Conservation (phyloP, 2,113 vertebrate genomes). For the Ictidomys tridecemlineatus region DNA sequence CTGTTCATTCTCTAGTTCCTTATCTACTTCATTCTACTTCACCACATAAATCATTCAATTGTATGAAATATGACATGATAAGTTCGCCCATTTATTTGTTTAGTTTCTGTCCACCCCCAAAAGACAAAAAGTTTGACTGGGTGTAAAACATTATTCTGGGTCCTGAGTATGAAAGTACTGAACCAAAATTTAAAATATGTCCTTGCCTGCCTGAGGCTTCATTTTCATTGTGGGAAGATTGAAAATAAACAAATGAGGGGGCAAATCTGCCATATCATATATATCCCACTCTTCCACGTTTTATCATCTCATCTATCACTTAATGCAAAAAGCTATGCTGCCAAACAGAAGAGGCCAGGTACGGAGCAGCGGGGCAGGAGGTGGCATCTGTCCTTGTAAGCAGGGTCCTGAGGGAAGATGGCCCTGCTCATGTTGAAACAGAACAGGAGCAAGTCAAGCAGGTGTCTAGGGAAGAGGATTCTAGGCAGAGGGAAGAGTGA, state of each 20-base stretch:
- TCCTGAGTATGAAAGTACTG: not conserved
- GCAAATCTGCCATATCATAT: not conserved
- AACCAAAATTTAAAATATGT: slow-evolving; percentile 32
- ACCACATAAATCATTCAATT: not conserved
- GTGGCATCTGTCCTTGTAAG: not conserved
- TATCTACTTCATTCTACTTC: not conserved
- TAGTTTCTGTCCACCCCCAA: not conserved
- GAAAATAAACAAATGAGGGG: slow-evolving; percentile 20
- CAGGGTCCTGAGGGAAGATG: not conserved
- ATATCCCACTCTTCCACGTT: not conserved
- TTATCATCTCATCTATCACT: not conserved
- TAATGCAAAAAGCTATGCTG: not conserved
- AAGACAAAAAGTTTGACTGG: not conserved
- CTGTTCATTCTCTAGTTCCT: not conserved
- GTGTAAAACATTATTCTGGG: not conserved
- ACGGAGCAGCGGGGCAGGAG: not conserved
- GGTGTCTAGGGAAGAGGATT: not conserved
- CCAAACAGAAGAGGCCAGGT: not conserved
- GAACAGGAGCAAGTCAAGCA: not conserved
- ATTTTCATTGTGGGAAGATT: not conserved
- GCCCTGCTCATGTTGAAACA: not conserved
- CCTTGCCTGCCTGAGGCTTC: not conserved
- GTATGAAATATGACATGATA: not conserved
- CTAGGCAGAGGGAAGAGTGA: not conserved
- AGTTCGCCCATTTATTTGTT: not conserved